Evolutionary conservation across 2,888 invertebrate genomes (phyloP).

Genomic region (Hydrotaea diabolus): DNA sequence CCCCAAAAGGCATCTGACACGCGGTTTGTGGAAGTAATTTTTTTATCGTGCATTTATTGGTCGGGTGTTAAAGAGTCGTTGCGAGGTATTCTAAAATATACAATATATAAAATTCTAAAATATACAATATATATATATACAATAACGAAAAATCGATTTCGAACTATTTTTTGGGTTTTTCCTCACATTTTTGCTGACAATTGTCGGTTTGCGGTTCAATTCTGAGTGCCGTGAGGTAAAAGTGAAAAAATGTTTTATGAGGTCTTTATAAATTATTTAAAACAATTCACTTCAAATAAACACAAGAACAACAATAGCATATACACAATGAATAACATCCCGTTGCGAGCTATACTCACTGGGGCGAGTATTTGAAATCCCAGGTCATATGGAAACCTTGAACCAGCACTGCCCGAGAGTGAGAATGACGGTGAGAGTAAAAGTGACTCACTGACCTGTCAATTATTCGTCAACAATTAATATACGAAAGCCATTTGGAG

Average conservation of each 20-base stretch:
- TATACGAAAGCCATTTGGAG: slow-evolving; percentile 29
- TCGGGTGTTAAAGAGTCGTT: too few species aligned
- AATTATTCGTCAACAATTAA: slow-evolving; percentile 45
- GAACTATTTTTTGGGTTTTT: not conserved
- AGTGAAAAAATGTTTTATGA: slow-evolving; percentile 8
- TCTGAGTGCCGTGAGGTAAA: not conserved
- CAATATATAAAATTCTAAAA: too few species aligned
- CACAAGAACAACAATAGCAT: not conserved
- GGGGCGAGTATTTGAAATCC: not conserved
- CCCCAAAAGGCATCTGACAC: too few species aligned
- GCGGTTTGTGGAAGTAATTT: too few species aligned
- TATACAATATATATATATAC: too few species aligned
- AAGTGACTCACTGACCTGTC: slow-evolving; percentile 25
- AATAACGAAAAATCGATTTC: too few species aligned
- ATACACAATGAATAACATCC: not conserved
- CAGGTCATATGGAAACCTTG: not conserved
- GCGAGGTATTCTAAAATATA: too few species aligned
- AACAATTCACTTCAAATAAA: slow-evolving; percentile 38
- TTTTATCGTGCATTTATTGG: too few species aligned
- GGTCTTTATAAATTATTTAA: slow-evolving; percentile 43
- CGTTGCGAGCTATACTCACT: not conserved
- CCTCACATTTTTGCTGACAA: not conserved
- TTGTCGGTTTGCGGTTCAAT: not conserved
- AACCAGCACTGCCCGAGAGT: not conserved
- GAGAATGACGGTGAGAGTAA: not conserved